phyloP scores from a whole-genome alignment of 2,888 invertebrate species.

The Chouioia cunea region DNA sequence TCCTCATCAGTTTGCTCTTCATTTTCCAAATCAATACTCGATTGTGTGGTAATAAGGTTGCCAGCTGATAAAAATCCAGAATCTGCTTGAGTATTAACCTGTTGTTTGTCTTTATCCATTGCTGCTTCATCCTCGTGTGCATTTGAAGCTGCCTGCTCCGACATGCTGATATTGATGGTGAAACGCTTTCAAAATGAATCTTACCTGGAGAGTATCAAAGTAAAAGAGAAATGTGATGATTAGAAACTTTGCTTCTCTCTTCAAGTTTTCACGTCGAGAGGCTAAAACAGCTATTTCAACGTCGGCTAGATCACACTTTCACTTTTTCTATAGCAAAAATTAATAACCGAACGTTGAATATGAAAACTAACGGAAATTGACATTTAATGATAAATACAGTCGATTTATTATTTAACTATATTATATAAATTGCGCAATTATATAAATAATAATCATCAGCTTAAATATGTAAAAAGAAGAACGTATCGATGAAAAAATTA shows the following conservation, averaged over 20 bases:
- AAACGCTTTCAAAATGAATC: background rate
- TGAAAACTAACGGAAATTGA: slow-evolving; percentile 1
- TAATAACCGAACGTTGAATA: background rate
- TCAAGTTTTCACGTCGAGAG: slow-evolving; percentile 15
- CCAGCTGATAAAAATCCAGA: slow-evolving; percentile 62
- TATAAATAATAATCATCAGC: too few relatives aligned
- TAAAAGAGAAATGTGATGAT: slow-evolving; percentile 14
- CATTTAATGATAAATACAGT: background rate
- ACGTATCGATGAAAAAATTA: background rate
- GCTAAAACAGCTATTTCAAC: background rate
- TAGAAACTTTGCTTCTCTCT: slow-evolving; percentile 20
- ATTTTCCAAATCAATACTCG: slow-evolving; percentile 34
- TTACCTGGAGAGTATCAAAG: slow-evolving; percentile 20
- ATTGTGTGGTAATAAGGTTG: slow-evolving; percentile 52
- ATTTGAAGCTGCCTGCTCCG: slow-evolving; percentile 18
- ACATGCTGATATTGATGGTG: slow-evolving; percentile 27
- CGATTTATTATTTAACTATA: background rate
- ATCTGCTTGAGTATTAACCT: slow-evolving; percentile 55
- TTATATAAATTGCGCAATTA: too few relatives aligned
- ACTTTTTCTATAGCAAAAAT: slow-evolving; percentile 30
- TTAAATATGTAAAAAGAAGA: background rate
- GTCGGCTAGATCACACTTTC: slow-evolving; percentile 21
- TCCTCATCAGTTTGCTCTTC: slow-evolving; percentile 23
- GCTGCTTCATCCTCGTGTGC: background rate
- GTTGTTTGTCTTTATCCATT: slow-evolving; percentile 30